phyloP scores from a whole-genome alignment of 2,888 invertebrate species.

The Xestoiulus laeticollis region DNA sequence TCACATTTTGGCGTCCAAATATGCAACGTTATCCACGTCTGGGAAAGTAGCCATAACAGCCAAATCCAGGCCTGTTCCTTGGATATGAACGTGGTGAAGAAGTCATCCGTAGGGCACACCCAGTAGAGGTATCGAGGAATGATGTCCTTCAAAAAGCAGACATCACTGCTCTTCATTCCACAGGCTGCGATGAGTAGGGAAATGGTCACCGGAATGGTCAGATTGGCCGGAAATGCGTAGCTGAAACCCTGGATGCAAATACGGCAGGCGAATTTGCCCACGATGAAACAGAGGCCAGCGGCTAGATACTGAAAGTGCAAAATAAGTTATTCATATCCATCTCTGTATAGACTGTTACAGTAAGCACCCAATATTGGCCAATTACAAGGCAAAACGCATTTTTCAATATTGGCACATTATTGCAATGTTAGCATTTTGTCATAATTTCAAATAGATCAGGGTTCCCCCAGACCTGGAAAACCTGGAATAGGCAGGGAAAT shows the following conservation, averaged over 20 bases:
- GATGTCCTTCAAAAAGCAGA: slow-evolving; percentile 86
- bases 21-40: slow-evolving; percentile 96
- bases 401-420: too few species aligned
- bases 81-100: slow-evolving; percentile 83
- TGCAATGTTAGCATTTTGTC: too few species aligned
- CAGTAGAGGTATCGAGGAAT: slow-evolving; percentile 92
- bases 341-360: background rate
- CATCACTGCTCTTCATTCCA: slow-evolving; percentile 84
- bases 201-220: slow-evolving; percentile 89
- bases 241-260: slow-evolving; percentile 97
- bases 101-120: slow-evolving; percentile 84
- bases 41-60: slow-evolving; percentile 91
- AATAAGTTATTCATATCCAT: background rate
- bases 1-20: slow-evolving; percentile 99
- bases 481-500: too few species aligned
- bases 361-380: too few species aligned
- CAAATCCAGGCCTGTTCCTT: slow-evolving; percentile 93
- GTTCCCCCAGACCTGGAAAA: too few species aligned
- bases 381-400: too few species aligned
- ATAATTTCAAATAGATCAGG: too few species aligned
- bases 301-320: slow-evolving; percentile 63
- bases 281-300: slow-evolving; percentile 88
- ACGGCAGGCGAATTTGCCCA: slow-evolving; percentile 95
- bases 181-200: slow-evolving; percentile 88
- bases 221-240: slow-evolving; percentile 94